Evolutionary conservation across 2,888 invertebrate genomes (phyloP), one percentile per base, ranked within the genome.

Genomic region (Cryptosula pallasiana): DNA sequence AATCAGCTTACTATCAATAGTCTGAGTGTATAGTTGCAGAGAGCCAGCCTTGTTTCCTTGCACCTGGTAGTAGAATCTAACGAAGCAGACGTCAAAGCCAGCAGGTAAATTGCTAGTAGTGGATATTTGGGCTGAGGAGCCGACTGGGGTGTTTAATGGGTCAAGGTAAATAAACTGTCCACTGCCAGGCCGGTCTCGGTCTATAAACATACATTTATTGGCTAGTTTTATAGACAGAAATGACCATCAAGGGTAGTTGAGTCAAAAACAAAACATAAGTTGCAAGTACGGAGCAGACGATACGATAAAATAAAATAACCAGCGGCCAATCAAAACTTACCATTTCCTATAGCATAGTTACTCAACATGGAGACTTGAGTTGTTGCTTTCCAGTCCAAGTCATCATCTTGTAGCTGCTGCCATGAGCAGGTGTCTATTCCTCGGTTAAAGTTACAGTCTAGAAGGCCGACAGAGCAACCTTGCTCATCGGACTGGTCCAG

Each of bases 41-140:
- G 63, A 63, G 2, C 63, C 63, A 63, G 63, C 27, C 32, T 27
- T 63, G 5, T 25, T n/a, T n/a, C 79, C 80, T 45, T 74, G 78
- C 80, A 79, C 79, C 73, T 77, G 78, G 76, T 80, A 81, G 75
- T 74, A 80, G 76, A 81, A 79, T 29, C 81, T 69, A 3, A 80
- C 71, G 55, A 77, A 78, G 73, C 81, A 81, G 1, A 78, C 72
- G 0, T 75, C 76, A 36, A 72, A 74, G 73, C 78, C 78, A 35
- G 63, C 63, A 63, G 63, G 63, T 32, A 63, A 32, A 16, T 5
- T 3, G 3, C 34, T 27, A 13, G 20, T 27, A 2, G 63, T 32
- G 13, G 32, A 32, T 5, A 63, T 27, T 25, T 32, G 2, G 32
- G 32, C 63, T 13, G 32, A 29, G 3, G 63, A 63, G 32, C 63